Evolutionary conservation across 2,888 invertebrate genomes (phyloP).

Genomic region (Pantelozetes paolii): DNA sequence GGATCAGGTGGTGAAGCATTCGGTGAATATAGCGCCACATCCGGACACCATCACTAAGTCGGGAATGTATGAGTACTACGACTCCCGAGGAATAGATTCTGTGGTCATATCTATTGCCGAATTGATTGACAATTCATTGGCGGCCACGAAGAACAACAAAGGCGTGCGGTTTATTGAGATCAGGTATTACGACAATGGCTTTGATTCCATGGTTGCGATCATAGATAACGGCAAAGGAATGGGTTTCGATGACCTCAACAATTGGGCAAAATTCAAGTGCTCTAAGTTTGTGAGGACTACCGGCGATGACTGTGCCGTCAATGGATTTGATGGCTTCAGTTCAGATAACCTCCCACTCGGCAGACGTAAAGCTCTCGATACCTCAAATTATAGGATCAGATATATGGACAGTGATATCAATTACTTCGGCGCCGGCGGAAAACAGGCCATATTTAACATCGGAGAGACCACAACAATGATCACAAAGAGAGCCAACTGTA

Average conservation of each 20-base stretch:
- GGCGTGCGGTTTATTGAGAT: slow-evolving; percentile 13
- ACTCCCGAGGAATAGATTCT: slow-evolving; percentile 8
- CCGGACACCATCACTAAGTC: slow-evolving; percentile 21
- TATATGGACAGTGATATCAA: slow-evolving; percentile 24
- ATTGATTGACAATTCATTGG: slow-evolving; percentile 32
- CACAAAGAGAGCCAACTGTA: background rate
- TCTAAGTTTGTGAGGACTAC: slow-evolving; percentile 12
- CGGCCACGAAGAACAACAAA: slow-evolving; percentile 3
- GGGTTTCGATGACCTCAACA: background rate
- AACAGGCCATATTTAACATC: slow-evolving; percentile 31
- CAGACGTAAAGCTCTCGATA: background rate
- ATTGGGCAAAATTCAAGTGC: slow-evolving; percentile 28
- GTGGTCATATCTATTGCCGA: slow-evolving; percentile 22
- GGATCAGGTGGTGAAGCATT: background rate
- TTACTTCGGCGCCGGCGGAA: slow-evolving; percentile 32
- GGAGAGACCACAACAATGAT: background rate
- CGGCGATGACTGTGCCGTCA: background rate
- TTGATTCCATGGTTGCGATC: slow-evolving; percentile 3
- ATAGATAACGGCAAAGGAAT: slow-evolving; percentile 26
- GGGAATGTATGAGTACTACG: slow-evolving; percentile 36
- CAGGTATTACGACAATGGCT: slow-evolving; percentile 5
- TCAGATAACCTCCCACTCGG: background rate
- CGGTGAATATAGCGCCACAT: background rate
- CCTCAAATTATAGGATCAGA: background rate
- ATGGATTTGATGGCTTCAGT: background rate